phyloP scores from a whole-genome alignment of 2,888 invertebrate genomes.

The Kryphioiulus occultus region DNA sequence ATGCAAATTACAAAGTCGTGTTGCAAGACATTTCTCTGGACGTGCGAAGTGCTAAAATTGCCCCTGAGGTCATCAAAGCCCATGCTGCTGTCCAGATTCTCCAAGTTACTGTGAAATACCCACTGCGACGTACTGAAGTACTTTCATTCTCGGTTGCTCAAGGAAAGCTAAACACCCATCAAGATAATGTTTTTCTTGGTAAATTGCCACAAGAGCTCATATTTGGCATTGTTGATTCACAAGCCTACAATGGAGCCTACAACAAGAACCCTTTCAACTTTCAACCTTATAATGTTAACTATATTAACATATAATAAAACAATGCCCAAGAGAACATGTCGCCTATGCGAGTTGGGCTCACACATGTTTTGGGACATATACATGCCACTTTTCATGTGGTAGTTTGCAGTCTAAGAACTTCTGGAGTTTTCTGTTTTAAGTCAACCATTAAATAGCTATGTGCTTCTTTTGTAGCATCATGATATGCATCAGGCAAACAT shows the following conservation, averaged over 20 bases:
- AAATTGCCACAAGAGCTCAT: slow-evolving; percentile 59
- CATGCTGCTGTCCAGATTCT: slow-evolving; percentile 55
- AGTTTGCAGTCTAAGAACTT: neutral
- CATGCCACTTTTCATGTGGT: neutral
- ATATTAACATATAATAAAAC: slow-evolving; percentile 52
- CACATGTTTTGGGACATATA: neutral
- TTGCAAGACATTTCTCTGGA: slow-evolving; percentile 55
- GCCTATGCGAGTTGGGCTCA: too few relatives aligned
- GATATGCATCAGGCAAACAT: neutral
- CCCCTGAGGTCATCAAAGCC: slow-evolving; percentile 55
- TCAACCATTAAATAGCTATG: neutral
- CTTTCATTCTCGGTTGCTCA: slow-evolving; percentile 55
- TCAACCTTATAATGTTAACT: slow-evolving; percentile 55
- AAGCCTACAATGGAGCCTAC: slow-evolving; percentile 55
- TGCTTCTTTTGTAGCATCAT: neutral
- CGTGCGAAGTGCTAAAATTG: slow-evolving; percentile 55
- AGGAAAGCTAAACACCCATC: slow-evolving; percentile 56
- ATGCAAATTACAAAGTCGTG: slow-evolving; percentile 51
- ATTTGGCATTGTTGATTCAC: slow-evolving; percentile 57
- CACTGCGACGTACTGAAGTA: slow-evolving; percentile 54
- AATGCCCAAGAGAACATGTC: too few relatives aligned
- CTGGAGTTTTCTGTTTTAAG: neutral
- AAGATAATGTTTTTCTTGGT: slow-evolving; percentile 59
- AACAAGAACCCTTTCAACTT: slow-evolving; percentile 56
- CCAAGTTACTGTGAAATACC: slow-evolving; percentile 55